phyloP scores from a whole-genome alignment of 2,797 vertebrate species.

The Lagodon rhomboides region DNA sequence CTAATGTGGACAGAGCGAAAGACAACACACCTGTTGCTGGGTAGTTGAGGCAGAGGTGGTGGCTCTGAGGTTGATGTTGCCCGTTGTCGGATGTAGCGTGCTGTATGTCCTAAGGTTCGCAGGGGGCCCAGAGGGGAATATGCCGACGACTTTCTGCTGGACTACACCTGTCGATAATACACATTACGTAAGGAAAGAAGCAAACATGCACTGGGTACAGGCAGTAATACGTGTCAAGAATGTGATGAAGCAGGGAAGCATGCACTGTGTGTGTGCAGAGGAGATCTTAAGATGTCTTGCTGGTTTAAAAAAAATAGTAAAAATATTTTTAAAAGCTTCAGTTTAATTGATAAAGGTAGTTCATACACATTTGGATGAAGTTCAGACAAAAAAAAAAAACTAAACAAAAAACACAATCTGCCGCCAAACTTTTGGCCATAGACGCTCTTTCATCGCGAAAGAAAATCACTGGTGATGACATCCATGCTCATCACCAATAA shows the following conservation, averaged over 20 bases:
- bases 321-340: not conserved
- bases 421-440: not conserved
- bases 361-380: not conserved
- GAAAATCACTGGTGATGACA: not conserved
- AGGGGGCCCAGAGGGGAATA: conserved; percentile 94
- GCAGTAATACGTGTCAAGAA: not conserved
- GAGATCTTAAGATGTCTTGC: not conserved
- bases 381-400: not conserved
- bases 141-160: conserved; percentile 96
- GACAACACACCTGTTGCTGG: conserved; percentile 82
- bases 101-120: conserved; percentile 94
- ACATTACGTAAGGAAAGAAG: not conserved
- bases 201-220: not conserved
- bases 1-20: not conserved
- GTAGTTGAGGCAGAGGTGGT: conserved; percentile 86
- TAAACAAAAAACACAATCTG: not conserved
- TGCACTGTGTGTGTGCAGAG: conserved; percentile 15
- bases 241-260: not conserved
- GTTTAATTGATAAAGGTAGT: not conserved
- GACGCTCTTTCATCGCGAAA: not conserved
- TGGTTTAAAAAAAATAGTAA: not conserved
- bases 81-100: conserved; percentile 95
- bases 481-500: conserved; percentile 33
- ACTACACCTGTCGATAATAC: conserved; percentile 87
- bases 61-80: conserved; percentile 94